Conservation (phyloP, 1,140 invertebrate genomes). For the Rhopalosiphum padi region DNA sequence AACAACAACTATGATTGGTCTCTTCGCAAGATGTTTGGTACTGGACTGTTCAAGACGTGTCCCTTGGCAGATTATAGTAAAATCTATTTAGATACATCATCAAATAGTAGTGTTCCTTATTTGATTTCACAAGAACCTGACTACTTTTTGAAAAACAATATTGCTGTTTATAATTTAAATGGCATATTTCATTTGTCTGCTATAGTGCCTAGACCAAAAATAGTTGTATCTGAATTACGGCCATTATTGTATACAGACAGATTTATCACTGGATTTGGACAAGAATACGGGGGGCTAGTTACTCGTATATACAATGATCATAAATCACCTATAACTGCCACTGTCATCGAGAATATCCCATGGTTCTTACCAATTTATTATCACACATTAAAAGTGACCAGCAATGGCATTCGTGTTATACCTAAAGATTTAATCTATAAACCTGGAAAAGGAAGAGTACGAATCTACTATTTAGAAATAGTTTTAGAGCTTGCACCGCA, state of each 20-base stretch:
- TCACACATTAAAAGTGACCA: constrained; percentile 80
- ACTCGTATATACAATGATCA: constrained; percentile 82
- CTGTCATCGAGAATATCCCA: constrained; percentile 83
- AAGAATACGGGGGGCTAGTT: constrained; percentile 70
- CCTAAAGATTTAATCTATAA: constrained; percentile 73
- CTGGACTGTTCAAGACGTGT: constrained; percentile 79
- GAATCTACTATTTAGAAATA: constrained; percentile 90
- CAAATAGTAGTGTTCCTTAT: constrained; percentile 66
- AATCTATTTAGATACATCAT: constrained; percentile 84
- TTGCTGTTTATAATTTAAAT: constrained; percentile 75
- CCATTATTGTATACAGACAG: constrained; percentile 80
- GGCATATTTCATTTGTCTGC: constrained; percentile 63
- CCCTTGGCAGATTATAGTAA: constrained; percentile 78
- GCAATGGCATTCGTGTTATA: constrained; percentile 67
- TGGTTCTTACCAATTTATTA: constrained; percentile 95
- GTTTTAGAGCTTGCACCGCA: constrained; percentile 79
- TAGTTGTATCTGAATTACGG: constrained; percentile 67
- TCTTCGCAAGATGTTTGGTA: constrained; percentile 83
- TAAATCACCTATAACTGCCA: constrained; percentile 72
- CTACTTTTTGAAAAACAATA: constrained; percentile 61
- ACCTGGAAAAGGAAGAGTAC: constrained; percentile 82
- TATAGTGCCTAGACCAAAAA: constrained; percentile 75
- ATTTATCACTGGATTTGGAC: constrained; percentile 78
- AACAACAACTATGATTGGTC: constrained; percentile 74
- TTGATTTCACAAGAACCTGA: constrained; percentile 45